These are phyloP conservation scores for Lasioglossum marginatum DNA, from an alignment of 2,888 invertebrate genomes.

Conservation along the genomic window DNA sequence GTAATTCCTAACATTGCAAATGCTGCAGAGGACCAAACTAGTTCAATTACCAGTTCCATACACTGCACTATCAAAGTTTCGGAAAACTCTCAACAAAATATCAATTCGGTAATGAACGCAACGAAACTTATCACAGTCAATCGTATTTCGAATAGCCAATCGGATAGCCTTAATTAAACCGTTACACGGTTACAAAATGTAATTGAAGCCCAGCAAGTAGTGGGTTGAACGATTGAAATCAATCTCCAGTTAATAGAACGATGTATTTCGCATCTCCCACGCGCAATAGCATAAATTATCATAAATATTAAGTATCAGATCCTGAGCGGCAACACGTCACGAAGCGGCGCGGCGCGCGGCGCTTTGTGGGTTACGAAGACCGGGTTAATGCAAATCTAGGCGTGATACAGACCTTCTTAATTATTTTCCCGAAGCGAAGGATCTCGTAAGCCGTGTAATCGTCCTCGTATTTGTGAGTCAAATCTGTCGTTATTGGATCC, in stretches of 20 bases:
- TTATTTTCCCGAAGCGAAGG: constrained; percentile 57
- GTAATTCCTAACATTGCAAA: too few species aligned
- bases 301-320: constrained; percentile 22
- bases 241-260: neutral
- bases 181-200: constrained; percentile 2
- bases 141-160: neutral
- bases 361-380: constrained; percentile 6
- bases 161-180: neutral
- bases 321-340: neutral
- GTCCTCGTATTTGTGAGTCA: constrained; percentile 65
- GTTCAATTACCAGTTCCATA: neutral
- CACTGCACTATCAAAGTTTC: neutral
- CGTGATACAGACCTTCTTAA: constrained; percentile 54
- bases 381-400: constrained; percentile 57
- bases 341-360: too few species aligned
- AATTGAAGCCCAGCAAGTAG: neutral
- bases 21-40: too few species aligned
- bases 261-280: neutral
- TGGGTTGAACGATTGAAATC: neutral
- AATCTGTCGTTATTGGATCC: constrained; percentile 63
- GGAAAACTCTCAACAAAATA: neutral
- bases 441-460: constrained; percentile 45
- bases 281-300: constrained; percentile 35
- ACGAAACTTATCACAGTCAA: neutral
- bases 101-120: neutral